phyloP scores from a whole-genome alignment of 2,113 vertebrate species.

The Climacteris rufus region DNA sequence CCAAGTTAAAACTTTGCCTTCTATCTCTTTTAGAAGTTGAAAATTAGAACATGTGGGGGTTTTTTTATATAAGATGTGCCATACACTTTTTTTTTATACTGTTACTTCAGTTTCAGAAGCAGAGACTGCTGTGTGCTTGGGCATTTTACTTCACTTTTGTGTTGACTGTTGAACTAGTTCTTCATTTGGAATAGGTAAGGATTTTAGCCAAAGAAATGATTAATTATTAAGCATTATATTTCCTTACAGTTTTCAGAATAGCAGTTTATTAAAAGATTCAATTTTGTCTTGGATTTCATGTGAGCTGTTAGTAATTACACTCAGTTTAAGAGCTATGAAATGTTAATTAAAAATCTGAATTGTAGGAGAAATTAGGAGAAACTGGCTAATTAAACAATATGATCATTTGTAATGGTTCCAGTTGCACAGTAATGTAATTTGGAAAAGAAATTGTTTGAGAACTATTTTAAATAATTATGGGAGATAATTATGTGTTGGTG shows the following conservation, averaged over 20 bases:
- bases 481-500: conserved; percentile 43
- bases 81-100: not conserved
- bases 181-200: conserved; percentile 41
- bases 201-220: conserved; percentile 42
- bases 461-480: conserved; percentile 50
- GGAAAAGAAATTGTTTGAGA: conserved; percentile 54
- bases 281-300: conserved; percentile 43
- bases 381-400: conserved; percentile 60
- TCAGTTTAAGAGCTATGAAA: conserved; percentile 59
- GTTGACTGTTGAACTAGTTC: not conserved
- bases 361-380: conserved; percentile 21
- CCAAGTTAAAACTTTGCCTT: not conserved
- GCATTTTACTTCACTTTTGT: not conserved
- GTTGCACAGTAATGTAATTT: conserved; percentile 49
- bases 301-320: conserved; percentile 13
- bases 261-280: conserved; percentile 42
- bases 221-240: conserved; percentile 43
- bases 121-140: not conserved
- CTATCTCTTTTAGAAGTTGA: not conserved
- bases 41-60: not conserved
- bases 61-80: not conserved
- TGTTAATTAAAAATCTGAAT: conserved; percentile 65
- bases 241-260: conserved; percentile 14
- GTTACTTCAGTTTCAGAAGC: not conserved
- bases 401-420: conserved; percentile 57